Conservation (phyloP, 2,888 invertebrate genomes). For the Sinodicranocentrus sp. region DNA sequence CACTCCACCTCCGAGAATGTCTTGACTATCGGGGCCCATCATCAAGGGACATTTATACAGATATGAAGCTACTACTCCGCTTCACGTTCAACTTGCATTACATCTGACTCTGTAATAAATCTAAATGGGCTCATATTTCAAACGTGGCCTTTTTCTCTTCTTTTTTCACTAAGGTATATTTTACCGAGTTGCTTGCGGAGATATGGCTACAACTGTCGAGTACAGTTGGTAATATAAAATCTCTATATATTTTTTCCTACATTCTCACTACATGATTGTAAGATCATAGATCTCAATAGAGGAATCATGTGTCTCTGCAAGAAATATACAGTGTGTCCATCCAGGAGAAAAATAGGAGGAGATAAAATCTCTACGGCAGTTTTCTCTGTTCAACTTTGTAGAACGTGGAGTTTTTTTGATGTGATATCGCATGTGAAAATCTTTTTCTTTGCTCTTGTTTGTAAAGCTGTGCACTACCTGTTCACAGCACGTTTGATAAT, state of each 20-base stretch:
- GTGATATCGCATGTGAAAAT: conserved; percentile 23
- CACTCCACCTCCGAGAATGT: too few relatives aligned
- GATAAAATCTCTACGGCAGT: conserved; percentile 38
- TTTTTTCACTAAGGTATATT: too few relatives aligned
- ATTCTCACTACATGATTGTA: conserved; percentile 7
- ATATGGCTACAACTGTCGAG: too few relatives aligned
- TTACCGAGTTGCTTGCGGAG: too few relatives aligned
- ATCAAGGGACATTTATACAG: conserved; percentile 39
- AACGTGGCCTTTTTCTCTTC: conserved; percentile 15
- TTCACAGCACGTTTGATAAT: background rate
- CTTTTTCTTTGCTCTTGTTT: background rate
- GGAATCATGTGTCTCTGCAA: conserved; percentile 45
- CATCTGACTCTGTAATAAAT: conserved; percentile 62
- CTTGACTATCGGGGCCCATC: background rate
- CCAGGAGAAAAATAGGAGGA: conserved; percentile 4
- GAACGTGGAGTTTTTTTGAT: background rate
- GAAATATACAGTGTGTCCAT: conserved; percentile 39
- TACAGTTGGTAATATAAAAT: too few relatives aligned
- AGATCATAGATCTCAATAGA: conserved; percentile 38
- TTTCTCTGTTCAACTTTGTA: background rate
- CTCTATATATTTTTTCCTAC: background rate
- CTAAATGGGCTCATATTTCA: conserved; percentile 68
- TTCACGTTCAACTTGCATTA: conserved; percentile 23
- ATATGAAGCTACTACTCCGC: too few relatives aligned
- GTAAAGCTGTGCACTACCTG: too few relatives aligned